Conservation (phyloP, 2,888 invertebrate species). For the Tromatobia lineatoria region DNA sequence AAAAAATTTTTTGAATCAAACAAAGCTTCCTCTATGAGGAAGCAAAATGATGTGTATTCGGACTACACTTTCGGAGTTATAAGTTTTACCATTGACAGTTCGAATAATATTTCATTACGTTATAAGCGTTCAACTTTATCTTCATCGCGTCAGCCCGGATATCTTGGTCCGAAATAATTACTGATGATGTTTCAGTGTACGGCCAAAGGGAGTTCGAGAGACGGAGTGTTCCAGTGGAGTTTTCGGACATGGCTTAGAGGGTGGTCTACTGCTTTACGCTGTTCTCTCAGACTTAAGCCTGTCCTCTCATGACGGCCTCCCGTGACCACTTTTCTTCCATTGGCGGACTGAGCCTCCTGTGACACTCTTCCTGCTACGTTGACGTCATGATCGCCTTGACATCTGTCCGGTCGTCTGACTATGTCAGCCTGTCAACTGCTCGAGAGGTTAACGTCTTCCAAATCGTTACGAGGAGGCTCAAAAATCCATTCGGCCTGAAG, state of each 20-base stretch:
- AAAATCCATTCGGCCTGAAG: conserved; percentile 11
- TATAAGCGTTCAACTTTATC: neutral
- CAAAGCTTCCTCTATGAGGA: too few species aligned
- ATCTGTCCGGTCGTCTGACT: conserved; percentile 35
- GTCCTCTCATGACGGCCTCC: conserved; percentile 60
- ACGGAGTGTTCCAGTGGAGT: conserved; percentile 10
- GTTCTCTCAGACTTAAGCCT: conserved; percentile 64
- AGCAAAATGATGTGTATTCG: neutral
- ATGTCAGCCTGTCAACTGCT: conserved; percentile 56
- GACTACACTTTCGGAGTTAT: neutral
- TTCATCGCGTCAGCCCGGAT: neutral
- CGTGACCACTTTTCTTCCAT: conserved; percentile 59
- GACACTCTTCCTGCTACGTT: conserved; percentile 22
- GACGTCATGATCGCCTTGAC: conserved; percentile 37
- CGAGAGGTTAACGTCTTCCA: conserved; percentile 30
- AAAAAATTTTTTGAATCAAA: too few species aligned
- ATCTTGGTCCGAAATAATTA: conserved; percentile 1
- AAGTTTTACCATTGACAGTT: conserved; percentile 1
- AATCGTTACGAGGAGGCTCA: conserved; percentile 5
- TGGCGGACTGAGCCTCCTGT: conserved; percentile 33
- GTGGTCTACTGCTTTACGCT: conserved; percentile 45
- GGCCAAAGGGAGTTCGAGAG: neutral
- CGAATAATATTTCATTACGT: conserved; percentile 3
- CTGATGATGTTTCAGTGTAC: neutral
- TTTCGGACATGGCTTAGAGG: conserved; percentile 28